Evolutionary conservation across 2,113 vertebrate genomes (phyloP).

Genomic region (Leptocoma aspasia): DNA sequence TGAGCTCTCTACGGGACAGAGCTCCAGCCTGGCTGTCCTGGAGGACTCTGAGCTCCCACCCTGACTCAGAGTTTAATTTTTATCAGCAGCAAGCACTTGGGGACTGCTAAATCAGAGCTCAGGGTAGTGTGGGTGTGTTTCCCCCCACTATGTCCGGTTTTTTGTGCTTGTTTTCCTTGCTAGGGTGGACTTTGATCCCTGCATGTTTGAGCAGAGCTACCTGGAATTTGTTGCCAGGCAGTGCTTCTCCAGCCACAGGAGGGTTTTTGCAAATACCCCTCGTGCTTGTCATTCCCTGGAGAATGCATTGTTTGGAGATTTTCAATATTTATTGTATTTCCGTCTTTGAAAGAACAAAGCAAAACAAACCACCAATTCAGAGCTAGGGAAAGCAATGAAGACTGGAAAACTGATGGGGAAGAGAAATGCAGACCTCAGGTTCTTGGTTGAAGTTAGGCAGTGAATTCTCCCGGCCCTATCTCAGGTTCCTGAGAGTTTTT

Average conservation of each 20-base stretch:
- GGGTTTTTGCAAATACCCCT: not conserved
- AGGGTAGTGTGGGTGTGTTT: not conserved
- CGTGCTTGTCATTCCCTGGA: not conserved
- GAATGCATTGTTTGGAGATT: not conserved
- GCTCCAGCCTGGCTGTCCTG: not conserved
- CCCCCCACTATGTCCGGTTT: not conserved
- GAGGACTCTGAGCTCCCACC: not conserved
- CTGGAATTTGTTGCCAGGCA: not conserved
- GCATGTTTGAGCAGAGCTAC: not conserved
- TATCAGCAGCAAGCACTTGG: not conserved
- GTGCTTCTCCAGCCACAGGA: not conserved
- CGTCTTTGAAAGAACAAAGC: not conserved
- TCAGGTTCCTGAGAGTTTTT: not conserved
- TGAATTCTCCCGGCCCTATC: not conserved
- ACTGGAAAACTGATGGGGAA: not conserved
- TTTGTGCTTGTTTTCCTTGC: not conserved
- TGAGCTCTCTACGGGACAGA: accelerated
- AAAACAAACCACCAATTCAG: not conserved
- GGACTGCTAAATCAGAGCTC: not conserved
- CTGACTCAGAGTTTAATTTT: not conserved
- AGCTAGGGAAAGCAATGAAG: not conserved
- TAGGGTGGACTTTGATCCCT: not conserved
- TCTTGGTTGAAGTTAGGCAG: not conserved
- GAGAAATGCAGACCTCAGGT: not conserved
- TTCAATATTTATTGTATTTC: not conserved